A percentile compares a stretch with the other conserved stretches of the same genome.
Conservation (phyloP, 2,797 vertebrate species). For the Sebastes miniatus region DNA sequence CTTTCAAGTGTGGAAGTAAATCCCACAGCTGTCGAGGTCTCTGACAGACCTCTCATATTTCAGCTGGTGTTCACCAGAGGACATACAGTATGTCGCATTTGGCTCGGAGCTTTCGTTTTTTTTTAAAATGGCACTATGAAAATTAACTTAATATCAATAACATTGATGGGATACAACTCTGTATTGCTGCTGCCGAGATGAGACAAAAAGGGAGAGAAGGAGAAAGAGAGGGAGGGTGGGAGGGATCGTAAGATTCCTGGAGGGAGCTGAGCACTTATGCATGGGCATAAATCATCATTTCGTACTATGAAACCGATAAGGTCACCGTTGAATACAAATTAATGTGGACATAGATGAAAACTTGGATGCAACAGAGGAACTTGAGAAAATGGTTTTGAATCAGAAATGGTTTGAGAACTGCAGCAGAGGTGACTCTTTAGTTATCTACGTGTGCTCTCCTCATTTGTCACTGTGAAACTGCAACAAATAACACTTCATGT, state of each 20-base stretch:
- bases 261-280: conserved; percentile 7
- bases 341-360: conserved; percentile 9
- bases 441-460: neutral
- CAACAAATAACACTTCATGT: neutral
- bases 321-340: conserved; percentile 37
- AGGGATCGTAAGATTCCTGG: neutral
- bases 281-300: conserved; percentile 36
- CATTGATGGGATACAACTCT: neutral
- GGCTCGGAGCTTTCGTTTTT: neutral
- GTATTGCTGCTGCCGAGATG: neutral
- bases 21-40: neutral
- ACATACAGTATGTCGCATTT: neutral
- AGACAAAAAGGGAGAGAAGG: conserved; percentile 2
- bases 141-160: conserved; percentile 1
- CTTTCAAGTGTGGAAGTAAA: neutral
- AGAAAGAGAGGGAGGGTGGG: neutral
- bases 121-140: neutral
- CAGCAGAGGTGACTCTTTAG: neutral
- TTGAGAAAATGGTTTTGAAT: neutral
- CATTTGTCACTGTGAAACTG: neutral
- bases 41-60: neutral
- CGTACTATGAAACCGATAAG: conserved; percentile 30
- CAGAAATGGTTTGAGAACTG: neutral
- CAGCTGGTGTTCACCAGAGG: neutral
- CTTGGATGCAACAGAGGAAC: neutral